Conservation (phyloP, 2,797 vertebrate genomes). For the Miichthys miiuy region DNA sequence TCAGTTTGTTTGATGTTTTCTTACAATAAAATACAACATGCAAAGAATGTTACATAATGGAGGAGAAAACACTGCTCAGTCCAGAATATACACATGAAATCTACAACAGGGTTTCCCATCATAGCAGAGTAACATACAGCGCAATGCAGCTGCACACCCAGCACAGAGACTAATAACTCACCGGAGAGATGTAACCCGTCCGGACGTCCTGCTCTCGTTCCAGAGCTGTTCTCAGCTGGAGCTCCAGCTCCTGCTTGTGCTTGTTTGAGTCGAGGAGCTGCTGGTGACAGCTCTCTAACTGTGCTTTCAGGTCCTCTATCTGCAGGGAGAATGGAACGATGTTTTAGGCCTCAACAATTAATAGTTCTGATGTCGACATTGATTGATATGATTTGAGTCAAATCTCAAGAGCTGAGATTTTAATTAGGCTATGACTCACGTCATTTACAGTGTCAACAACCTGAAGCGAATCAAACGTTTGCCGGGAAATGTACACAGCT, state of each 20-base stretch:
- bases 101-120: slow-evolving; percentile 8
- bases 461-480: background rate
- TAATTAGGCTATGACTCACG: background rate
- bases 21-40: slow-evolving; percentile 81
- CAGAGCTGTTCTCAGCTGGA: slow-evolving; percentile 83
- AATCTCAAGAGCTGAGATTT: background rate
- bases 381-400: background rate
- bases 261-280: slow-evolving; percentile 86
- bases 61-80: slow-evolving; percentile 55
- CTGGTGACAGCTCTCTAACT: slow-evolving; percentile 86
- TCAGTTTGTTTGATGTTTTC: slow-evolving; percentile 77
- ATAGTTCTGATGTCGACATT: background rate
- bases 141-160: slow-evolving; percentile 15
- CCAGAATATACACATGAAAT: slow-evolving; percentile 8
- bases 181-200: slow-evolving; percentile 87
- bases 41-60: slow-evolving; percentile 83
- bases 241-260: slow-evolving; percentile 86
- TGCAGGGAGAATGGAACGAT: slow-evolving; percentile 47
- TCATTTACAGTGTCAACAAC: background rate
- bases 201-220: slow-evolving; percentile 85
- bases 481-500: background rate
- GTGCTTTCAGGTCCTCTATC: slow-evolving; percentile 87
- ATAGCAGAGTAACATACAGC: slow-evolving; percentile 22
- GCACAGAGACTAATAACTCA: slow-evolving; percentile 65
- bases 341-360: background rate